Evolutionary conservation across 2,888 invertebrate species (phyloP).

Genomic region (Oxytorus armatus): DNA sequence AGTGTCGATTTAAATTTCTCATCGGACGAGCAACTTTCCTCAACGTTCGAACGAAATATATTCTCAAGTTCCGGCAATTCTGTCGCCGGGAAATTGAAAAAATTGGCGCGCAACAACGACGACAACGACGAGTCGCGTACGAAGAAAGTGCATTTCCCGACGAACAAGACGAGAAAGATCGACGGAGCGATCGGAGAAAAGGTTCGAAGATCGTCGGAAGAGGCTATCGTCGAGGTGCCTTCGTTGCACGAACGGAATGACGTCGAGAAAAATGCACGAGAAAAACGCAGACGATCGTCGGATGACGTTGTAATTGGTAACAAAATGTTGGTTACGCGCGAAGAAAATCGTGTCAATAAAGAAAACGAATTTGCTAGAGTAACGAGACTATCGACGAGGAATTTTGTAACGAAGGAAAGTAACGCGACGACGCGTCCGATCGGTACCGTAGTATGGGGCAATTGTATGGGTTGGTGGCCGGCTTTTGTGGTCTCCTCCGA

Average conservation of each 20-base stretch:
- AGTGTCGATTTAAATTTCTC: conserved; percentile 40
- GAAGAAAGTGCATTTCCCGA: too few species aligned
- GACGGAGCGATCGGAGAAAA: too few species aligned
- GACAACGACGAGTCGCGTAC: too few species aligned
- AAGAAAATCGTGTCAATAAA: neutral
- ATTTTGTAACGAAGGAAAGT: conserved; percentile 1
- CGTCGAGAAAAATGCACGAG: neutral
- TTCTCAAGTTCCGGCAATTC: neutral
- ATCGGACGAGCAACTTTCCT: neutral
- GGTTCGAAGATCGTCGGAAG: too few species aligned
- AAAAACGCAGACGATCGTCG: conserved; percentile 1
- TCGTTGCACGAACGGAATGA: neutral
- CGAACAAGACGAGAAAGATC: too few species aligned
- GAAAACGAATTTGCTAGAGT: conserved; percentile 2
- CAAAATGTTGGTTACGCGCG: neutral
- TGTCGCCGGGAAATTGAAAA: neutral
- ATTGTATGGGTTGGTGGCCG: conserved; percentile 80
- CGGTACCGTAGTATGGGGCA: conserved; percentile 81
- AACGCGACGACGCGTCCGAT: neutral
- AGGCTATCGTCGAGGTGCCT: too few species aligned
- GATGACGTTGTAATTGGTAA: neutral
- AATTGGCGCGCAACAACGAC: neutral
- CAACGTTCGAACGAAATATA: conserved; percentile 6
- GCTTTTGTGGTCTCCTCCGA: conserved; percentile 77
- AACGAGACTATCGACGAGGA: conserved; percentile 40